Evolutionary conservation across 2,113 vertebrate genomes (phyloP).

Genomic region (Oryzias melastigma): DNA sequence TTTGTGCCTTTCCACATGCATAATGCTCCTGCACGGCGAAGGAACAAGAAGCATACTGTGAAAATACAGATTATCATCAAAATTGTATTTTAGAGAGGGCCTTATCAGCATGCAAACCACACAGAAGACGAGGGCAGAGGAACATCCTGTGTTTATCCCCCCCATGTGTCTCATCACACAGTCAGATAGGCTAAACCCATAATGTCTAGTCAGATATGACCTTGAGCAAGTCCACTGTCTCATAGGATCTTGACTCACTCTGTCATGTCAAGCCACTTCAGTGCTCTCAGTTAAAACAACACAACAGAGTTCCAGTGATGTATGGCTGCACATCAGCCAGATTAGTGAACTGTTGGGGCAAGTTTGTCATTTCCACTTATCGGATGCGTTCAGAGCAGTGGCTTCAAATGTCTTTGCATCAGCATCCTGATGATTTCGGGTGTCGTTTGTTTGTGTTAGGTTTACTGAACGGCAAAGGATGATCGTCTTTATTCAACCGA

Average conservation of each 20-base stretch:
- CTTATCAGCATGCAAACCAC: conserved; percentile 58
- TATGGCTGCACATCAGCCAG: conserved; percentile 43
- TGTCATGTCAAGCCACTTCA: conserved; percentile 59
- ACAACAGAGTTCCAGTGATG: conserved; percentile 55
- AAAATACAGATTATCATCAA: conserved; percentile 36
- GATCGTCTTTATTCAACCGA: neutral
- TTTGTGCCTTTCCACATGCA: conserved; percentile 41
- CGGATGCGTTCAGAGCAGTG: conserved; percentile 20
- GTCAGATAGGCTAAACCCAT: conserved; percentile 42
- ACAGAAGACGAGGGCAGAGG: conserved; percentile 15
- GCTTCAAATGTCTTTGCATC: conserved; percentile 19
- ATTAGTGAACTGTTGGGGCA: conserved; percentile 56
- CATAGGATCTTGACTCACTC: conserved; percentile 49
- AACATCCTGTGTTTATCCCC: conserved; percentile 45
- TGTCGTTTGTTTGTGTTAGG: conserved; percentile 17
- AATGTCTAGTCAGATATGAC: conserved; percentile 61
- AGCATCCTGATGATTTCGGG: conserved; percentile 36
- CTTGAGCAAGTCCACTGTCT: conserved; percentile 65
- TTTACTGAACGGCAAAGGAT: conserved; percentile 18
- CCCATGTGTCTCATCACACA: conserved; percentile 31
- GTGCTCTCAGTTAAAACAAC: conserved; percentile 60
- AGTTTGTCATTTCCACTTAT: conserved; percentile 58
- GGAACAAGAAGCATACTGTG: conserved; percentile 23
- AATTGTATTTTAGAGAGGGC: conserved; percentile 32
- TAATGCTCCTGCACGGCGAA: conserved; percentile 29